phyloP scores from a whole-genome alignment of 2,797 vertebrate species.

The Urocyon cinereoargenteus region DNA sequence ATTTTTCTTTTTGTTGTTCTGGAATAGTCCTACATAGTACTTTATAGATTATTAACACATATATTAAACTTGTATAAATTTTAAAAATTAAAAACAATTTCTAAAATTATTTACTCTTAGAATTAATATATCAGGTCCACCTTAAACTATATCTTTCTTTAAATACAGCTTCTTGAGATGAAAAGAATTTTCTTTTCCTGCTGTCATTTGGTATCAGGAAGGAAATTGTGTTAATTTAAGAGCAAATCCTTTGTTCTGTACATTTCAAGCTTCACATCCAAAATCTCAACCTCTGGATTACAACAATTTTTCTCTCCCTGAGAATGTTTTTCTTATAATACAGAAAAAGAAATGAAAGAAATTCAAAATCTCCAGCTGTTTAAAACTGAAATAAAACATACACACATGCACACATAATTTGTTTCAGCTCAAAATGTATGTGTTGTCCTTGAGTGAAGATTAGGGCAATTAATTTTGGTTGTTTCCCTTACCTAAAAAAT shows the following conservation, averaged over 20 bases:
- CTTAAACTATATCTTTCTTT: conserved; percentile 67
- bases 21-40: neutral
- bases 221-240: conserved; percentile 76
- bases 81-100: neutral
- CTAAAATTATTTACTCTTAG: neutral
- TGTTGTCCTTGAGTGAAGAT: conserved; percentile 66
- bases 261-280: conserved; percentile 67
- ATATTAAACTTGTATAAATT: neutral
- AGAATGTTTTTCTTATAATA: conserved; percentile 71
- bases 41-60: neutral
- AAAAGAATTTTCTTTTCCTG: conserved; percentile 63
- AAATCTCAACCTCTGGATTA: conserved; percentile 73
- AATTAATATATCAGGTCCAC: conserved; percentile 31
- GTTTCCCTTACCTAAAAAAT: conserved; percentile 84
- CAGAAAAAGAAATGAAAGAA: conserved; percentile 74
- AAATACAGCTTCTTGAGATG: conserved; percentile 53
- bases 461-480: conserved; percentile 79
- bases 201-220: conserved; percentile 64
- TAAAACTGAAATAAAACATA: neutral
- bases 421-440: conserved; percentile 62
- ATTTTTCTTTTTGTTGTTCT: neutral
- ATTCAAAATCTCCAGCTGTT: conserved; percentile 78
- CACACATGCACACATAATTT: conserved; percentile 55
- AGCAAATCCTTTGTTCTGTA: conserved; percentile 71
- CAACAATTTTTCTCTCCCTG: conserved; percentile 56